A percentile compares a stretch with the other conserved stretches of the same genome.
Conservation (phyloP, 2,888 invertebrate species). For the Leucozona laternaria region DNA sequence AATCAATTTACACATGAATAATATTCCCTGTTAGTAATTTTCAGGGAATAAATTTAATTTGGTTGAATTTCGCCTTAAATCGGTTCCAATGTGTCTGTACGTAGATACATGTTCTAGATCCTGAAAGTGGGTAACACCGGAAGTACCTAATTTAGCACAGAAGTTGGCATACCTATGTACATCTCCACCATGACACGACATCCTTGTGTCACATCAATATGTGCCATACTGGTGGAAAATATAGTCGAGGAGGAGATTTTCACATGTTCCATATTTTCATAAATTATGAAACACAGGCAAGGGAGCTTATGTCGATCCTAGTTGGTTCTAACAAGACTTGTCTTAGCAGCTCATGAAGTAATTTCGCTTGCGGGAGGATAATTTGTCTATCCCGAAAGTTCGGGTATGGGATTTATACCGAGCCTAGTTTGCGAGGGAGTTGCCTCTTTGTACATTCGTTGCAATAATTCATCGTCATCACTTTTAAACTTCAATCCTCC, state of each 20-base stretch:
- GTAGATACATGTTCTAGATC: constrained; percentile 8
- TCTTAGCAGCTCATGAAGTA: constrained; percentile 47
- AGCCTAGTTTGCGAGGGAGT: background rate
- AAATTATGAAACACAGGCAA: constrained; percentile 41
- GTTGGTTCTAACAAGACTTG: constrained; percentile 13
- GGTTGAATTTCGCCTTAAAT: constrained; percentile 12
- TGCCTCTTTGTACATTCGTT: constrained; percentile 14
- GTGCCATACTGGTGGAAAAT: constrained; percentile 20
- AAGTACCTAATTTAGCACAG: constrained; percentile 27
- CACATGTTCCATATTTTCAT: constrained; percentile 55
- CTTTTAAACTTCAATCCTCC: constrained; percentile 54
- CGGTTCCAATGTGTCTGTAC: background rate
- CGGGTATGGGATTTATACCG: constrained; percentile 3
- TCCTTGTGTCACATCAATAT: constrained; percentile 58
- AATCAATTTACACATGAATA: constrained; percentile 73
- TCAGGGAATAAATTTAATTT: constrained; percentile 43
- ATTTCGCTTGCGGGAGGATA: constrained; percentile 52
- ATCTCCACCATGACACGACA: background rate
- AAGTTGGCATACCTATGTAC: constrained; percentile 13
- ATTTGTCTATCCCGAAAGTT: constrained; percentile 63
- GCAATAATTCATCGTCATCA: constrained; percentile 67
- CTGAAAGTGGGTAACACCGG: constrained; percentile 16
- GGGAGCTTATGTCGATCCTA: background rate
- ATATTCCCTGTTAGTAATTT: constrained; percentile 59
- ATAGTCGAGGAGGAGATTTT: constrained; percentile 26